Percentiles rank a stretch among this genome's conserved stretches.
Conservation (phyloP, 2,113 vertebrate genomes). For the Cololabis saira region DNA sequence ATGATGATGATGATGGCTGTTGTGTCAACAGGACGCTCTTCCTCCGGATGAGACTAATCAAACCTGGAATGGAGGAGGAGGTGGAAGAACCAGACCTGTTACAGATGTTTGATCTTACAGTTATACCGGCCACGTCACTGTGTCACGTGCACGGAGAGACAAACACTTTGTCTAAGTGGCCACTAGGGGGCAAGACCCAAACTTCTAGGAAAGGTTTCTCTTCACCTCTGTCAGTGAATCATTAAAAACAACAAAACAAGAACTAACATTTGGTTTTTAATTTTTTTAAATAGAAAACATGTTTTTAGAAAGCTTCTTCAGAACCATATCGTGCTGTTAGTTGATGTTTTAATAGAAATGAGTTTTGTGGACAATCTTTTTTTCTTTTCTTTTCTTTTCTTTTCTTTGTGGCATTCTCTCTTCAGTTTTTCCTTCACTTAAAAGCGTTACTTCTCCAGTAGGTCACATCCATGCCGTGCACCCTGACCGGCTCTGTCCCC, state of each 20-base stretch:
- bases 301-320: slow-evolving; percentile 13
- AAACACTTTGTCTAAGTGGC: neutral
- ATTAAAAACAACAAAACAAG: slow-evolving; percentile 14
- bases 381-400: slow-evolving; percentile 26
- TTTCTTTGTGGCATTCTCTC: neutral
- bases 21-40: slow-evolving; percentile 11
- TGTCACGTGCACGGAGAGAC: neutral
- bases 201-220: neutral
- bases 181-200: slow-evolving; percentile 6
- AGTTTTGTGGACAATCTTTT: slow-evolving; percentile 20
- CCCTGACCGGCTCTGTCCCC: no score
- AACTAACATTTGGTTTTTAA: slow-evolving; percentile 16
- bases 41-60: slow-evolving; percentile 19
- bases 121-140: neutral
- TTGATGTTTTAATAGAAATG: slow-evolving; percentile 14
- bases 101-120: slow-evolving; percentile 4
- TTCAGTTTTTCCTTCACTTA: no score
- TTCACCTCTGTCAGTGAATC: slow-evolving; percentile 17
- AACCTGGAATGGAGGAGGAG: slow-evolving; percentile 19
- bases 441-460: no score
- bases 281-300: slow-evolving; percentile 7
- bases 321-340: neutral
- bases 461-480: no score
- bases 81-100: neutral
- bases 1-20: slow-evolving; percentile 8